Evolutionary conservation across 2,888 invertebrate genomes (phyloP), one percentile per base, ranked within the genome.

Genomic region (Fragum sueziense): DNA sequence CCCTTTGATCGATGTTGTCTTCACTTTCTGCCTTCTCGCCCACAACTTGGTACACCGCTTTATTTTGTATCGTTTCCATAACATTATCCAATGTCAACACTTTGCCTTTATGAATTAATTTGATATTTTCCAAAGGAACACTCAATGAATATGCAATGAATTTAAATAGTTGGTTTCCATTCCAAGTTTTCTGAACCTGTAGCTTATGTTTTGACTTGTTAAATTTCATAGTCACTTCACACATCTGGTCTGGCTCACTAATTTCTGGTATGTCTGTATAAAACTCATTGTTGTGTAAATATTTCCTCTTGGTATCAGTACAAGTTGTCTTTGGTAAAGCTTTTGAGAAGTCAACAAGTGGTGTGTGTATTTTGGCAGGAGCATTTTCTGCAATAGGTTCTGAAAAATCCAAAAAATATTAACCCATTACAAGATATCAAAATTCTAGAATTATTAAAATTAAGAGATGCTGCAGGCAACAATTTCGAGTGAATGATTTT

Each of bases 41-140:
- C 69, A 91, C 82, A 29, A 86, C 87, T 69, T 89, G 90, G 70
- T 89, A 90, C 31, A 89, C 74, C 27, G 89, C 87, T 68, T 86
- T 88, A n/a, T 85, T 75, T 57, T 74, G 72, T 4, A 89, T 31
- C 27, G 76, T 79, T 31, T 84, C 85, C 9, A 31, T 47, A 7
- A 90, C 83, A 27, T 69, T 86, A 6, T 88, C 87, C 52, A 33
- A 41, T 17, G 72, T 86, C 52, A 89, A 54, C 14, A 87, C 65
- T 70, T 87, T 90, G 3, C 91, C 91, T 84, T 89, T 90, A 76
- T 89, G 85, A 59, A 91, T 90, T 7, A 90, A 67, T 74, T 90
- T 90, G 22, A 91, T 25, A 25, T 87, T 88, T 76, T 90, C 88
- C 7, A 88, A 71, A n/a, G 91, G 89, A 70, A 91, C 83, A 47